These are phyloP conservation scores for Sebastiscus albofasciatus DNA, from an alignment of 2,797 vertebrate species.

Conservation along the genomic window DNA sequence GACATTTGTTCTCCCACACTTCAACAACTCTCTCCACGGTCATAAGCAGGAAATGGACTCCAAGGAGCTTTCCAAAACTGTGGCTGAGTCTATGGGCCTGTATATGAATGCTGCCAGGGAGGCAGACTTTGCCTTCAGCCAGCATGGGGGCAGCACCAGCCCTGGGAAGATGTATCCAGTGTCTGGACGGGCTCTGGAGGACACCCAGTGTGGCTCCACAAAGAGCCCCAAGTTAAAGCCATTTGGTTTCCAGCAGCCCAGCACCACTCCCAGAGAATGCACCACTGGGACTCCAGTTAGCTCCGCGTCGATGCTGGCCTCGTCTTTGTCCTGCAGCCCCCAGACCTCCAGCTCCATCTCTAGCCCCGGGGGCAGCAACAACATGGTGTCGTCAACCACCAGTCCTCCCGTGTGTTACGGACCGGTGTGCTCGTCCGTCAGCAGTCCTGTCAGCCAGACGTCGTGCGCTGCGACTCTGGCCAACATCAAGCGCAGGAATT, in stretches of 20 bases:
- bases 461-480: slow-evolving; percentile 85
- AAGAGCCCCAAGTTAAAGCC: slow-evolving; percentile 84
- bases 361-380: slow-evolving; percentile 91
- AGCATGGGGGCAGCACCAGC: slow-evolving; percentile 85
- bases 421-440: slow-evolving; percentile 83
- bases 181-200: slow-evolving; percentile 87
- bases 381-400: slow-evolving; percentile 92
- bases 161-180: slow-evolving; percentile 90
- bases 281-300: slow-evolving; percentile 83
- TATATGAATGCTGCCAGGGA: slow-evolving; percentile 98
- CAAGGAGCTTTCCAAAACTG: slow-evolving; percentile 96
- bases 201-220: slow-evolving; percentile 73
- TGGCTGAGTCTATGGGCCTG: slow-evolving; percentile 98
- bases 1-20: slow-evolving; percentile 86
- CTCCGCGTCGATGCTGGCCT: slow-evolving; percentile 85
- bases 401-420: slow-evolving; percentile 90
- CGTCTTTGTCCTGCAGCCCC: slow-evolving; percentile 88
- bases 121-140: slow-evolving; percentile 90
- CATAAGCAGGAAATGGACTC: slow-evolving; percentile 94
- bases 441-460: slow-evolving; percentile 90
- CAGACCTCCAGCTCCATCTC: slow-evolving; percentile 90
- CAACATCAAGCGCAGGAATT: slow-evolving; percentile 88
- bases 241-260: slow-evolving; percentile 83
- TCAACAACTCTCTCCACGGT: slow-evolving; percentile 82
- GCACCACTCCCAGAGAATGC: slow-evolving; percentile 83